phyloP scores from a whole-genome alignment of 2,797 vertebrate species.

The Mus spretus region DNA sequence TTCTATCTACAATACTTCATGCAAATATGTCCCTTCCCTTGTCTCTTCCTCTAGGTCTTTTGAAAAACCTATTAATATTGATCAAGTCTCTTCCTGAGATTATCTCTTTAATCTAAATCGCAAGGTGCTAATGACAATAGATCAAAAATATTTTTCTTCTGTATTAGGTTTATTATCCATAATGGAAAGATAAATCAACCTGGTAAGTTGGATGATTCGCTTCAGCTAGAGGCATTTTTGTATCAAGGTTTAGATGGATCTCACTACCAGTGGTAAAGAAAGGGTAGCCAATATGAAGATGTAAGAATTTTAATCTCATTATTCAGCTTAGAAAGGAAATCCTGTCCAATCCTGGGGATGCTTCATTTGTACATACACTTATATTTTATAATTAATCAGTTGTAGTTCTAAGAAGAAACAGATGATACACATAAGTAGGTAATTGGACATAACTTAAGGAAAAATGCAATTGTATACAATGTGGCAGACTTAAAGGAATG shows the following conservation, averaged over 20 bases:
- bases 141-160: neutral
- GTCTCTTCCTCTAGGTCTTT: neutral
- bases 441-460: conserved; percentile 12
- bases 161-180: neutral
- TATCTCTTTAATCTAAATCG: neutral
- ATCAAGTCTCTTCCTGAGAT: neutral
- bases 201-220: neutral
- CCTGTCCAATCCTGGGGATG: neutral
- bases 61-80: neutral
- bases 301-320: neutral
- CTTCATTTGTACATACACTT: neutral
- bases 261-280: neutral
- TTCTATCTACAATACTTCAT: neutral
- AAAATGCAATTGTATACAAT: conserved; percentile 19
- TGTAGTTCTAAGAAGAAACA: neutral
- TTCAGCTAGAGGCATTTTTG: neutral
- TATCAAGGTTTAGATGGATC: neutral
- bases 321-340: neutral
- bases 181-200: neutral
- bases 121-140: neutral
- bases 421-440: conserved; percentile 2
- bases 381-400: neutral
- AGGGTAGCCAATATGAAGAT: neutral
- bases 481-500: neutral
- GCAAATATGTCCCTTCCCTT: neutral